Percentiles rank a stretch among this genome's conserved stretches.
phyloP scores from a whole-genome alignment of 30 jellyfish, hydroid and myxozoan species.

The Pelagia noctiluca region DNA sequence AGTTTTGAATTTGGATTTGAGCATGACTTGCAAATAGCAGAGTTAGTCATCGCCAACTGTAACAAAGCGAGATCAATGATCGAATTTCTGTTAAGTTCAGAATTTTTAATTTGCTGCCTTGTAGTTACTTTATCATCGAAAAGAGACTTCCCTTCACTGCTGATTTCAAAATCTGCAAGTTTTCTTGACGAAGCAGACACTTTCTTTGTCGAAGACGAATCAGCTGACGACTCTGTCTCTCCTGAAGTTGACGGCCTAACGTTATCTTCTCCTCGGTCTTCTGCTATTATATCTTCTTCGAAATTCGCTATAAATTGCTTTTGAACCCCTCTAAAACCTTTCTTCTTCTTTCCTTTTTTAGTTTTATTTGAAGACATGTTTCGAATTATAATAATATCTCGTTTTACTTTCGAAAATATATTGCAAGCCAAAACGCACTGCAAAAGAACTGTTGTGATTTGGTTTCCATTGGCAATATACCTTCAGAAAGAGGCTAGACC shows the following conservation, averaged over 20 bases:
- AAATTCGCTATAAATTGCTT: not conserved
- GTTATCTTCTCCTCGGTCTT: not conserved
- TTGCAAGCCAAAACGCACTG: no score
- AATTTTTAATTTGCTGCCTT: not conserved
- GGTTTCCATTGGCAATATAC: no score
- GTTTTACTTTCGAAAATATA: no score
- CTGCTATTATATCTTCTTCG: no score
- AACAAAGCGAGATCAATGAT: not conserved
- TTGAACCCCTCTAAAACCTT: not conserved
- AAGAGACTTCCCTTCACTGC: not conserved
- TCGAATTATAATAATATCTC: no score
- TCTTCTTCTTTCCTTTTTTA: no score
- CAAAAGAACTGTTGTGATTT: no score
- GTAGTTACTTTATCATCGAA: slow-evolving; percentile 1
- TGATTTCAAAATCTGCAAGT: not conserved
- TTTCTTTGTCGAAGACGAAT: not conserved
- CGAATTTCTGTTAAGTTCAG: not conserved
- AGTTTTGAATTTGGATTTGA: not conserved
- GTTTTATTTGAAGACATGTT: no score
- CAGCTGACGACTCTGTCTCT: no score
- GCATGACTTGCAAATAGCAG: not conserved
- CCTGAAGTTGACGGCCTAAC: not conserved
- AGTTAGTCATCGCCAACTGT: not conserved
- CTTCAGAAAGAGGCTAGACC: no score
- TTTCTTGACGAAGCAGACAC: not conserved